Evolutionary conservation across 2,888 invertebrate genomes (phyloP), one percentile per base, ranked within the genome.

Genomic region (Dione vanillae): DNA sequence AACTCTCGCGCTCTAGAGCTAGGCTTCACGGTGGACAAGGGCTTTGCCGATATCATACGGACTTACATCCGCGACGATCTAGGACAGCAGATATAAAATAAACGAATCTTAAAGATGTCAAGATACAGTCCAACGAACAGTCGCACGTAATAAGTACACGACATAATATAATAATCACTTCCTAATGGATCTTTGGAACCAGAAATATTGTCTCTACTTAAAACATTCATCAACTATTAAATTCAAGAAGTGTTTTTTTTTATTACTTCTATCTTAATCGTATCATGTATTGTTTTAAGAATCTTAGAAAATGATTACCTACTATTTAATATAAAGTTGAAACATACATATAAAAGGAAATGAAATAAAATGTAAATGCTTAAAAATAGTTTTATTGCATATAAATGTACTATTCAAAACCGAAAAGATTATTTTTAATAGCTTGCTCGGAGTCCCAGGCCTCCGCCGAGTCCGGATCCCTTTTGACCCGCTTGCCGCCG

Each of bases 361-460:
- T 19, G 10, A 16, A 16, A 43, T 52, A 64, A 65, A 68, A 11
- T 47, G 8, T 67, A 14, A 0, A 19, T 43, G 9, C 14, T 20
- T 20, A 40, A 56, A 19, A 2, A 56, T 56, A 37, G 37, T 56
- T 56, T 56, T 56, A 56, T 40, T 45, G 47, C n/a, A 40, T 14
- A 65, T 16, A 37, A 52, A 56, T 66, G 20, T 54, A 49, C 67
- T 67, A 61, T 82, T 80, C 90, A 82, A 87, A 90, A 76, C 85
- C 87, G 80, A 92, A 92, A 61, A 92, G 85, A 76, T 85, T 91
- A 78, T 90, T 82, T 78, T 89, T 89, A 74, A 91, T 91, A 35
- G 88, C 88, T 76, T 86, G 83, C 73, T 88, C 91, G 0, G 90
- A 90, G 8, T 88, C 91, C 92, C 91, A 91, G 1, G 82, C 83